Base-by-base conservation (phyloP, 2,797 vertebrate species). In the Potorous gilbertii region DNA sequence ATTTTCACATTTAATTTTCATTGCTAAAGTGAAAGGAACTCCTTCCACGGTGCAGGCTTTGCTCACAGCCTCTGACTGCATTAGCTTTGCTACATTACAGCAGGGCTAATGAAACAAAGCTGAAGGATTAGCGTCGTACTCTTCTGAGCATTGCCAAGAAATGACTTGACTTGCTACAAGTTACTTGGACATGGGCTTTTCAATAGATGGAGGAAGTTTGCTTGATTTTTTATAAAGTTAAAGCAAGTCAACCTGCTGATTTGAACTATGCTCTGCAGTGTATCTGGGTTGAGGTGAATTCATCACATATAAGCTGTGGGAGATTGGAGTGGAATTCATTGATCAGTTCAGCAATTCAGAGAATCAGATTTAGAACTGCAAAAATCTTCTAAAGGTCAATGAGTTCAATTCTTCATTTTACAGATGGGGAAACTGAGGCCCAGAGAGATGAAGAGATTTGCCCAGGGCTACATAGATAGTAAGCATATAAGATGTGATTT, bases 1-100 rank as follows among this genome's bases (percentile, higher is more conserved):
- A 98, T 98, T 98, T 98, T 98, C 96, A 98, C 98, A 97, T 98
- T 98, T 98, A 98, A 98, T 98, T 98, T 98, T 98, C 97, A 98
- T 97, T 4, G 3, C 98, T 97, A 94, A 98, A 98, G 97, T 96
- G 98, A 98, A 98, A 96, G 97, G 74, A 59, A 50, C 93, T 95
- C 96, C 95, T 96, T 97, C 94, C 93, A 55, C 62, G 96, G 97
- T 96, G 95, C 95, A 98, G 97, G 98, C 98, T 94, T 97, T 97
- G 96, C 94, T 97, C 96, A 97, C 94, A 97, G 97, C 97, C 97
- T 97, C 40, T 89, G 97, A 98, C 98, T 97, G 96, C 98, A 98
- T 98, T 98, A 98, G 97, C 97, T 98, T 95, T 98, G 97, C 97
- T 98, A 98, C 98, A 98, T 98, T 98, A 98, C 97, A 98, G 96